Evolutionary conservation across 2,797 vertebrate genomes (phyloP).

Genomic region (Cryptoblepharus egeriae): DNA sequence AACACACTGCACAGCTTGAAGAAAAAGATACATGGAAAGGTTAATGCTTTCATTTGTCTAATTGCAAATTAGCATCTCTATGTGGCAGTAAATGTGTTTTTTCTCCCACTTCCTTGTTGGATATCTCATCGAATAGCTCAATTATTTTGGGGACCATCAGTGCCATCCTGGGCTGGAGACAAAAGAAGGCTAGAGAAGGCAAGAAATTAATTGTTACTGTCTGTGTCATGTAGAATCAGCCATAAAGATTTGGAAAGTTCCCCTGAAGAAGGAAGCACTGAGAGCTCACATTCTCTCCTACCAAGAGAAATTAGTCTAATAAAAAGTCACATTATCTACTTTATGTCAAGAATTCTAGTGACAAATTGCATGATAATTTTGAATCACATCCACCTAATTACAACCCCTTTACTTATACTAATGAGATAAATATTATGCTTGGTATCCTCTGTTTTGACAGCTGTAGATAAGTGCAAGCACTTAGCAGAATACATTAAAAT

Average conservation of each 20-base stretch:
- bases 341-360: slow-evolving; percentile 50
- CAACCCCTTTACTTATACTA: slow-evolving; percentile 69
- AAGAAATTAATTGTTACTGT: background rate
- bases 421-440: slow-evolving; percentile 76
- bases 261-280: background rate
- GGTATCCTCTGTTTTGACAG: slow-evolving; percentile 73
- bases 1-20: slow-evolving; percentile 59
- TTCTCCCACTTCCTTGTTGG: slow-evolving; percentile 26
- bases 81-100: slow-evolving; percentile 16
- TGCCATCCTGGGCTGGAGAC: background rate
- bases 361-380: slow-evolving; percentile 68
- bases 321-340: slow-evolving; percentile 39
- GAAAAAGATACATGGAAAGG: slow-evolving; percentile 61
- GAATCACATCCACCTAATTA: slow-evolving; percentile 63
- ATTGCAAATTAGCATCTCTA: slow-evolving; percentile 58
- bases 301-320: slow-evolving; percentile 15
- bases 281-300: background rate
- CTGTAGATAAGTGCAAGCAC: slow-evolving; percentile 63
- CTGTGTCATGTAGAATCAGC: background rate
- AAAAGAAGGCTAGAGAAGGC: background rate
- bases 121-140: slow-evolving; percentile 6
- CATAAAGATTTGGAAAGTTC: slow-evolving; percentile 59
- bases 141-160: background rate
- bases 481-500: slow-evolving; percentile 61
- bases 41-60: slow-evolving; percentile 57